phyloP scores from a whole-genome alignment of 2,113 vertebrate genomes.

The Rhizomys pruinosus region DNA sequence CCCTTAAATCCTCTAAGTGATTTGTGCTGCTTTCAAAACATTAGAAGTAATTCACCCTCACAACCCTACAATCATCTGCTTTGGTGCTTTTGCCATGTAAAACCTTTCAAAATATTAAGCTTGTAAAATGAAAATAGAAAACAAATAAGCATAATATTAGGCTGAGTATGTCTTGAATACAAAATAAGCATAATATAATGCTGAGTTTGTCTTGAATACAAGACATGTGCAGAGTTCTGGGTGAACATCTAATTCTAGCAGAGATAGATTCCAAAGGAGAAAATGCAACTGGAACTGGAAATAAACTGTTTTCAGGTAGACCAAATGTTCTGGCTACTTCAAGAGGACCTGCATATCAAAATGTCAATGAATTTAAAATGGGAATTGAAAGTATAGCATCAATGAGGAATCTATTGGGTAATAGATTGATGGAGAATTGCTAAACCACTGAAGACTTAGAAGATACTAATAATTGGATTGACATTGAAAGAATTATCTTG shows the following conservation, averaged over 20 bases:
- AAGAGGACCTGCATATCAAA: neutral
- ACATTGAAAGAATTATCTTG: neutral
- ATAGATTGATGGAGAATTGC: neutral
- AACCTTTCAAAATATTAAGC: neutral
- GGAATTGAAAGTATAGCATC: neutral
- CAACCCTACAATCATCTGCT: neutral
- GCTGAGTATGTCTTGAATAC: neutral
- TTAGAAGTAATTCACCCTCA: neutral
- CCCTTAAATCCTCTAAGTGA: neutral
- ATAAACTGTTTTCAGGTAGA: neutral
- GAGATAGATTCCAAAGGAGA: neutral
- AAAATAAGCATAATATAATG: neutral
- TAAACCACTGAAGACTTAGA: neutral
- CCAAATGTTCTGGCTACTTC: neutral
- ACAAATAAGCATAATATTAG: neutral
- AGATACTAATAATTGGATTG: neutral
- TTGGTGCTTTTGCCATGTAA: neutral
- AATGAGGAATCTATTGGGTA: neutral
- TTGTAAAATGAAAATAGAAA: neutral
- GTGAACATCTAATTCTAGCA: neutral
- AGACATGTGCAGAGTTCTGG: neutral
- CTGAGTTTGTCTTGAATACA: neutral
- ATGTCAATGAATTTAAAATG: neutral
- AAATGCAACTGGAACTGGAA: neutral
- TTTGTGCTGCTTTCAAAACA: neutral